Conservation (phyloP, 2,113 vertebrate genomes). For the Bungarus multicinctus region DNA sequence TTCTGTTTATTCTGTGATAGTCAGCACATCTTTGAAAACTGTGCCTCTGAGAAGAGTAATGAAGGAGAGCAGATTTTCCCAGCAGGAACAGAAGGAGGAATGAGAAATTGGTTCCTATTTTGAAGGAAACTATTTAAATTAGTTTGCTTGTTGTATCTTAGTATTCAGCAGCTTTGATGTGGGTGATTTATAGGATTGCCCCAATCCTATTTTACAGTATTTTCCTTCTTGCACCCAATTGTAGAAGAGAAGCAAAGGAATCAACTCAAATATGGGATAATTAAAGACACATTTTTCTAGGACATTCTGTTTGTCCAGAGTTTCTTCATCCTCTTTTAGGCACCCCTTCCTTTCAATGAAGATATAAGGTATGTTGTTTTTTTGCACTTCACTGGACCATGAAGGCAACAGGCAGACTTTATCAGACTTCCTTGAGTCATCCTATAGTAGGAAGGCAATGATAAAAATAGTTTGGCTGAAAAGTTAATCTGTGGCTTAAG, state of each 20-base stretch:
- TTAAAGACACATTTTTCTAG: not conserved
- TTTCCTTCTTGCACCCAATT: not conserved
- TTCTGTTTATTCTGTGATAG: slow-evolving; percentile 23
- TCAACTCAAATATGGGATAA: not conserved
- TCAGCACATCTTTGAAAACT: slow-evolving; percentile 17
- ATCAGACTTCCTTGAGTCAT: not conserved
- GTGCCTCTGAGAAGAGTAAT: not conserved
- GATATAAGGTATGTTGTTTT: not conserved
- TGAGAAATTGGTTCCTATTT: not conserved
- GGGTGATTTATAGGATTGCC: not conserved
- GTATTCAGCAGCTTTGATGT: not conserved
- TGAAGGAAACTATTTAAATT: not conserved
- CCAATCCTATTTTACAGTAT: not conserved
- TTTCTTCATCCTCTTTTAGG: not conserved
- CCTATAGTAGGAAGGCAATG: not conserved
- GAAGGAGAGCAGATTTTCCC: not conserved
- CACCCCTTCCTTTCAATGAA: not conserved
- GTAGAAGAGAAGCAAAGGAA: not conserved
- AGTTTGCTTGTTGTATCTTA: not conserved
- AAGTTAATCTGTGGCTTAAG: not conserved
- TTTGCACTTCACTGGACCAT: not conserved
- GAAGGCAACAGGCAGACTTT: not conserved
- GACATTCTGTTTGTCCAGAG: not conserved
- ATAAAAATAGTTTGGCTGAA: not conserved
- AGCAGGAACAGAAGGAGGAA: not conserved